Base-by-base conservation (phyloP, 2,888 invertebrate genomes). In the Drepana falcataria region DNA sequence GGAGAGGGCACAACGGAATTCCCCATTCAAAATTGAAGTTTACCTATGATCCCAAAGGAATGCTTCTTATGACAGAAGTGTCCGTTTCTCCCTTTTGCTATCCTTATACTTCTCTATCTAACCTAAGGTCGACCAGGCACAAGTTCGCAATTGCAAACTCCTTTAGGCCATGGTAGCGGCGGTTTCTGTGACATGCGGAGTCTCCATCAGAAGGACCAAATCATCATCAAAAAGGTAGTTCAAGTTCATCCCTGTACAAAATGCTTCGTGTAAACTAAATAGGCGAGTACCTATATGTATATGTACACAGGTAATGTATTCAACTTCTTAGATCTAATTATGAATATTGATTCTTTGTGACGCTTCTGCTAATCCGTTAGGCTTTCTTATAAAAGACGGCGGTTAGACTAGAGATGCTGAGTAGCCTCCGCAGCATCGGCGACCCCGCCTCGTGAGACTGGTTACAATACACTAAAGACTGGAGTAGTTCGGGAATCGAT, bases 401-500 rank as follows among this genome's bases (percentile, higher is more conserved):
- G 59, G 54, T 53, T 53, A 51, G 55, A 54, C 52, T 55, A 57
- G 47, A 65, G 62, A 63, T 66, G 65, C 55, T 75, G 90, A 91
- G 90, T 90, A 88, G 85, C 83, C 85, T 87, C 88, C 87, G 75
- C 80, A 78, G 74, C 82, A 81, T 81, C 73, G 83, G 81, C 83
- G 72, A 64, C 66, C 83, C 80, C 71, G 74, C 82, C 79, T 59
- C 65, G 68, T 76, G 88, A 77, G 90, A 81, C 82, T 71, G 89
- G 90, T 87, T 87, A 81, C 73, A 76, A 62, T 70, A 80, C 71
- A 79, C 73, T 80, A 76, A 87, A 90, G 86, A 85, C 91, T 91
- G 91, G 83, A 91, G 91, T 91, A 91, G 91, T 91, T 91, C 91
- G 90, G 83, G 65, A 63, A 74, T 69, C 90, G 91, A 90, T 91